A percentile compares a stretch with the other conserved stretches of the same genome.
These are phyloP conservation scores for Acipenser ruthenus DNA, from an alignment of 2,797 vertebrate species.

Conservation along the genomic window DNA sequence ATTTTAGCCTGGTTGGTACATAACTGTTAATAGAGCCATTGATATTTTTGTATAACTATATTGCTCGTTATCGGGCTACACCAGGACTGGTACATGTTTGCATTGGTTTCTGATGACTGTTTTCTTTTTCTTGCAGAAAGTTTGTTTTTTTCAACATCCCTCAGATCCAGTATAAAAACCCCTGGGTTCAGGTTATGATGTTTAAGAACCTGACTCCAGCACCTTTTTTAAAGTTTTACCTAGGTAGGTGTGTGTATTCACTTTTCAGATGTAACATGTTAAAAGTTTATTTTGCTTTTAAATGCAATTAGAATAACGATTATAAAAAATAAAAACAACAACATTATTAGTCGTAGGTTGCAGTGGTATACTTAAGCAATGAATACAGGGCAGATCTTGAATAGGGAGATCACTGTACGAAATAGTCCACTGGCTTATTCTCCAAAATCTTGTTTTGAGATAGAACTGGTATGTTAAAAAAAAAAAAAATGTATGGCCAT, in stretches of 20 bases:
- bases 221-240: slow-evolving; percentile 84
- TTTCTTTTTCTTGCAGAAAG: slow-evolving; percentile 60
- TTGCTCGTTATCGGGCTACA: no score
- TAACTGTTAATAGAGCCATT: no score
- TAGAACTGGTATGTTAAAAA: no score
- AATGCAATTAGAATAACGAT: not conserved
- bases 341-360: not conserved
- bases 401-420: no score
- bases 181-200: slow-evolving; percentile 88
- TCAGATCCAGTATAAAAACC: slow-evolving; percentile 94
- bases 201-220: slow-evolving; percentile 94
- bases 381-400: no score
- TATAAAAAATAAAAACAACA: not conserved
- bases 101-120: not conserved
- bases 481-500: no score
- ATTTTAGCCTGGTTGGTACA: no score
- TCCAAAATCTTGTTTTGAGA: no score
- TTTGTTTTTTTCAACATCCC: slow-evolving; percentile 94
- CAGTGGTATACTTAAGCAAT: not conserved
- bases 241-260: slow-evolving; percentile 60
- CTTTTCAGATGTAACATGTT: not conserved
- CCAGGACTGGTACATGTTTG: no score
- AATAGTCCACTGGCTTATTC: no score
- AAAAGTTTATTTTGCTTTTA: not conserved
- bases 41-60: no score